Percentiles rank a stretch among this genome's conserved stretches.
Conservation (phyloP, 1,140 invertebrate species). For the Drosophila mauritiana region DNA sequence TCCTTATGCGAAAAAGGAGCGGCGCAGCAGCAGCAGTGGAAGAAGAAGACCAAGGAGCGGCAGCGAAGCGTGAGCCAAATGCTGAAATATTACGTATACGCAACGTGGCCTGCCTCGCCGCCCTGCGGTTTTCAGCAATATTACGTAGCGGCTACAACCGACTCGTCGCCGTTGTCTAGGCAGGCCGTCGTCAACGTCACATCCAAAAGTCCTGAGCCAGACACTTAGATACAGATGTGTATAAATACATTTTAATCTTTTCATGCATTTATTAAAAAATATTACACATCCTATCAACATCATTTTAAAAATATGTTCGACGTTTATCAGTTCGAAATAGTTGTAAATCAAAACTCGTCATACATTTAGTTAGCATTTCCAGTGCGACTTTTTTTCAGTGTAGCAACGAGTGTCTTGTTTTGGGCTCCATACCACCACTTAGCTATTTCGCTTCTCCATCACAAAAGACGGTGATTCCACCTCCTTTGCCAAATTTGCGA, state of each 20-base stretch:
- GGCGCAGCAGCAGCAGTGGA: too few species aligned
- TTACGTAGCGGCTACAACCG: slow-evolving; percentile 73
- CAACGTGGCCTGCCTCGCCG: slow-evolving; percentile 52
- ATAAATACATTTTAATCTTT: neutral
- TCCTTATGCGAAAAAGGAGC: slow-evolving; percentile 15
- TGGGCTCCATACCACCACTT: slow-evolving; percentile 13
- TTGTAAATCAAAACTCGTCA: neutral
- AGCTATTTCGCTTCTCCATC: neutral
- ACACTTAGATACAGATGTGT: slow-evolving; percentile 16
- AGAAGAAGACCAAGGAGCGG: slow-evolving; percentile 8
- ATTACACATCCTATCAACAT: too few species aligned
- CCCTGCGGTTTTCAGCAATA: slow-evolving; percentile 75
- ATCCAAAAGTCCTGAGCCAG: slow-evolving; percentile 54
- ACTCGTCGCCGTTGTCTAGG: slow-evolving; percentile 44
- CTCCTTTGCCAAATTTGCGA: slow-evolving; percentile 44
- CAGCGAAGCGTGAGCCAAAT: slow-evolving; percentile 76
- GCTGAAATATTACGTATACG: slow-evolving; percentile 82
- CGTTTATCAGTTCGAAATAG: too few species aligned
- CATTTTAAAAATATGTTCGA: neutral
- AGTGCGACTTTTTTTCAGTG: slow-evolving; percentile 19
- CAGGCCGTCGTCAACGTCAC: slow-evolving; percentile 62
- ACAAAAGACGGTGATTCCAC: slow-evolving; percentile 20
- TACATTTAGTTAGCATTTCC: neutral
- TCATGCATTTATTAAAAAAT: neutral
- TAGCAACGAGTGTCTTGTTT: slow-evolving; percentile 51